phyloP scores from a whole-genome alignment of 2,888 invertebrate genomes.

The Emmelina monodactyla region DNA sequence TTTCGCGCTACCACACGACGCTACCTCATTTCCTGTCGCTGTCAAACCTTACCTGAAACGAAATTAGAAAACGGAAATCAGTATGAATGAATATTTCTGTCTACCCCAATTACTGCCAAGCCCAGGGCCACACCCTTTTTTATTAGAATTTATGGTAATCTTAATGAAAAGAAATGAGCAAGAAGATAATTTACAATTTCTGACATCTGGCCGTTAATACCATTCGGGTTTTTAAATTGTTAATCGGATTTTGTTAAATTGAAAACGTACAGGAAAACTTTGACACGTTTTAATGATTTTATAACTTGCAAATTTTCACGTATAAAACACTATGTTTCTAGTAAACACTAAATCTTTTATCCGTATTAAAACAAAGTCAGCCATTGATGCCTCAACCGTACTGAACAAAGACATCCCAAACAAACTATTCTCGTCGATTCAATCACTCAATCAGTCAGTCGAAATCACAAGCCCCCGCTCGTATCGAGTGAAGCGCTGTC shows the following conservation, averaged over 20 bases:
- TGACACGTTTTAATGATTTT: too few relatives aligned
- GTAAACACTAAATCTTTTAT: too few relatives aligned
- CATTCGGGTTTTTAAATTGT: neutral
- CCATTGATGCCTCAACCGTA: too few relatives aligned
- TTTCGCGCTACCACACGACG: too few relatives aligned
- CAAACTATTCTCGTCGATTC: conserved; percentile 6
- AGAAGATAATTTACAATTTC: conserved; percentile 1
- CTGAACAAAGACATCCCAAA: too few relatives aligned
- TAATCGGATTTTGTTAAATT: neutral
- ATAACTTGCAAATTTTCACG: too few relatives aligned
- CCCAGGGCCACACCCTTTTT: conserved; percentile 21
- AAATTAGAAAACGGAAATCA: conserved; percentile 3
- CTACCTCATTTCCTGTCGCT: neutral
- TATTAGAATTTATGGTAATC: conserved; percentile 37
- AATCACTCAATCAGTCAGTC: conserved; percentile 8
- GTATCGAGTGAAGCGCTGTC: conserved; percentile 14
- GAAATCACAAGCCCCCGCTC: conserved; percentile 9
- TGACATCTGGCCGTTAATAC: neutral
- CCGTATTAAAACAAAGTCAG: too few relatives aligned
- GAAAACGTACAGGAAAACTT: neutral
- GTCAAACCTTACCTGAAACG: conserved; percentile 15
- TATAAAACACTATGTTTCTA: too few relatives aligned
- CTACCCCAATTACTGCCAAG: conserved; percentile 16
- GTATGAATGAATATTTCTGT: conserved; percentile 5
- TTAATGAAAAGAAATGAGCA: conserved; percentile 34